phyloP scores from a whole-genome alignment of 2,113 vertebrate species.

The Anoplopoma fimbria region DNA sequence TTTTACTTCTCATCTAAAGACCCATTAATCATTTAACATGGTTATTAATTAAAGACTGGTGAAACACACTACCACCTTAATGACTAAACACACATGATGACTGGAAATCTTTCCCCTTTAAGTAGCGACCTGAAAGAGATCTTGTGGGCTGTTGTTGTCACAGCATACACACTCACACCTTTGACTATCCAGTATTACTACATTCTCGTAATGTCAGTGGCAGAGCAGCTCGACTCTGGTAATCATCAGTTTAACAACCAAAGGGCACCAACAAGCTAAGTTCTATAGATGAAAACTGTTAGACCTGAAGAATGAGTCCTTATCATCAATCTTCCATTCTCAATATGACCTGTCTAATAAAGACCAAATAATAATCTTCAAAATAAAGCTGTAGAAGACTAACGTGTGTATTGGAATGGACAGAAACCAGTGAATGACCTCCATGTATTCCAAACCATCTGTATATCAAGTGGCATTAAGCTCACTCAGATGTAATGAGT shows the following conservation, averaged over 20 bases:
- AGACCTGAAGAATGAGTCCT: too few relatives aligned
- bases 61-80: not conserved
- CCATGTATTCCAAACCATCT: not conserved
- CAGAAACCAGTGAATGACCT: not conserved
- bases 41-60: not conserved
- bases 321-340: too few relatives aligned
- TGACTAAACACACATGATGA: not conserved
- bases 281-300: conserved; percentile 10
- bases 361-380: too few relatives aligned
- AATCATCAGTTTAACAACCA: conserved; percentile 14
- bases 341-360: too few relatives aligned
- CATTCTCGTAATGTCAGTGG: conserved; percentile 39
- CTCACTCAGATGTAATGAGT: not conserved
- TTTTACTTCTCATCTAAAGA: not conserved
- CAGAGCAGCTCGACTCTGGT: not conserved
- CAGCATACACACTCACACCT: conserved; percentile 9
- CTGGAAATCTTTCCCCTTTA: not conserved
- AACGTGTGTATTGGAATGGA: not conserved
- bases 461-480: not conserved
- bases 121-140: not conserved
- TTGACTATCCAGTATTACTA: conserved; percentile 26
- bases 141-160: not conserved
- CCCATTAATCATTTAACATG: not conserved
- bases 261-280: not conserved
- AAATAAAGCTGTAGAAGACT: not conserved